Base-by-base conservation (phyloP, 2,888 invertebrate species). In the Colostygia pectinataria region DNA sequence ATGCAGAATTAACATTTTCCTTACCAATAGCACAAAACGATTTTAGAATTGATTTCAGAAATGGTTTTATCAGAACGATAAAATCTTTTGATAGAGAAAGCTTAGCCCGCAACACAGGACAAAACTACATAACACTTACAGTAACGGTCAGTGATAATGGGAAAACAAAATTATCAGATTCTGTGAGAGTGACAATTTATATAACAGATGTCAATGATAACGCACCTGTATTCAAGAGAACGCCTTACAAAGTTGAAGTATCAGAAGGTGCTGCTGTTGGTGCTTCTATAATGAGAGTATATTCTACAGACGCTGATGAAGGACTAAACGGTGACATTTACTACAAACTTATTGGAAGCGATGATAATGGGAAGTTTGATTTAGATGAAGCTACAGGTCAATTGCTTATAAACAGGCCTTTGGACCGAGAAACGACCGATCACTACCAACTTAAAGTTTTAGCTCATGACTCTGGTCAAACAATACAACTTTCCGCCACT, bases 201-300 rank as follows among this genome's bases (percentile, higher is more conserved):
- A 92, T 99, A 51, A 95, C 94, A 4, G 98, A 99, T 85, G 95
- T 97, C 24, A 99, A 98, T 81, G 98, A 96, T 76, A 97, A 97
- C 79, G 92, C 95, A 1, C 97, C 97, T 1, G 92, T 94, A 68
- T 98, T 99, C 81, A 90, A 94, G 34, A 91, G 96, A 53, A 92
- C 94, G 4, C 96, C 97, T 1, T 98, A 98, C 77, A 93, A 93
- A 77, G 96, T 97, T n/a, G 95, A 96, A 69, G 94, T 98, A 37
- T 95, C 96, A 0, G 99, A 99, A 90, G 97, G 95, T 37, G 94
- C 97, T 1, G 88, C 93, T 0, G 91, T 94, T 0, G 96, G 96
- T 1, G 95, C 96, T 14, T 96, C 96, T 64, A 93, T 99, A 36
- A 92, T 98, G 63, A 91, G 96, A 49, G 95, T 99, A 0, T 95